Percentiles rank a stretch among this genome's conserved stretches.
Evolutionary conservation across 53 echinoderm and acorn worm species (phyloP).

Genomic region (Patiria pectinifera): DNA sequence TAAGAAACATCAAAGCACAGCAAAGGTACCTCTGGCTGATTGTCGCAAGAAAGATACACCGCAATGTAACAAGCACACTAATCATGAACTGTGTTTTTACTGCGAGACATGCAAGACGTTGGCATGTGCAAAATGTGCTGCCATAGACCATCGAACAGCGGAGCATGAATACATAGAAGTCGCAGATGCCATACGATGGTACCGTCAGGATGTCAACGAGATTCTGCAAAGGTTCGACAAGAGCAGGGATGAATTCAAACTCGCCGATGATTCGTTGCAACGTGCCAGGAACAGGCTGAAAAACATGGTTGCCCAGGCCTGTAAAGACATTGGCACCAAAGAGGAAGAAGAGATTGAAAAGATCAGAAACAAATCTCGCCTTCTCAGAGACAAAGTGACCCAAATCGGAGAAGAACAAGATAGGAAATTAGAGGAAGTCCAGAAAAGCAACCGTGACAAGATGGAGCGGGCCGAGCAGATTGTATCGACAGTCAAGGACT

Average conservation of each 20-base stretch:
- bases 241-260: neutral
- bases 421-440: neutral
- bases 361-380: neutral
- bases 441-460: slow-evolving; percentile 10
- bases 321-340: slow-evolving; percentile 9
- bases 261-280: neutral
- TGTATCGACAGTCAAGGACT: neutral
- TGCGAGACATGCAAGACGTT: too few species aligned
- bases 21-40: neutral
- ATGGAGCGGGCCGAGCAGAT: slow-evolving; percentile 11
- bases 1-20: neutral
- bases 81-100: neutral
- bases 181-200: neutral
- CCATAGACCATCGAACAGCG: neutral
- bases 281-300: neutral
- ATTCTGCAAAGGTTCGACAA: neutral
- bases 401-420: slow-evolving; percentile 8
- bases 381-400: slow-evolving; percentile 10
- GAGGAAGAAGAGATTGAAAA: too few species aligned
- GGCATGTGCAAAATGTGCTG: too few species aligned
- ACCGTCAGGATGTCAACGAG: slow-evolving; percentile 8
- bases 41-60: neutral
- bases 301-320: slow-evolving; percentile 2
- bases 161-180: neutral
- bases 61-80: slow-evolving; percentile 9